Evolutionary conservation across 2,888 invertebrate species (phyloP), one percentile per base, ranked within the genome.

Genomic region (Priapulus caudatus): DNA sequence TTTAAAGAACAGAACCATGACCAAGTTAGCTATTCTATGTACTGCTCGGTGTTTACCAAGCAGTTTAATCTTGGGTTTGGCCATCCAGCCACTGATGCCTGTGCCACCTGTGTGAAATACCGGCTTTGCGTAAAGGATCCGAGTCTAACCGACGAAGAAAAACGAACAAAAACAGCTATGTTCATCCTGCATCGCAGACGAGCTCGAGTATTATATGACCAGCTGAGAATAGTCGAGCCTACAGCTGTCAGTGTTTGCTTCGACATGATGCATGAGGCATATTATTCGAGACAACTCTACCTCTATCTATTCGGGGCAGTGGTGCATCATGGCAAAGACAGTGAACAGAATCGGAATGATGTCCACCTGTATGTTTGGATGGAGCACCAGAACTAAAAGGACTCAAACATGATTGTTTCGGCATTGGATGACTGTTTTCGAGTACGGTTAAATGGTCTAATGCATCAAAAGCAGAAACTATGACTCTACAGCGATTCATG

Each of bases 341-440:
- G n/a, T 10, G 10, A 10, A n/a, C 33, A 33, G 33, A n/a, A n/a
- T 10, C 10, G n/a, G 33, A n/a, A 33, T 33, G 33, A 33, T n/a
- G n/a, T 33, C n/a, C 10, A 33, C n/a, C 33, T 33, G 10, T 33
- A 10, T 33, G 33, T 33, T 33, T 33, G 33, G 33, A 10, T 33
- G 33, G 33, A 33, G n/a, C 10, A 33, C 33, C 33, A 33, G 33
- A 33, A 33, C n/a, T n/a, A n/a, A 33, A 33, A 33, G 33, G 33
- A 33, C n/a, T 10, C 10, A 10, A 33, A 33, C 33, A 33, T 33
- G 33, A n/a, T 33, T 10, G 33, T n/a, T 10, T 33, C 33, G 10
- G 33, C 33, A 10, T 33, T 33, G n/a, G 10, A n/a, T 33, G 10
- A 33, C 33, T 33, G n/a, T n/a, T 33, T 33, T n/a, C 33, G n/a